Base-by-base conservation (phyloP, 2,797 vertebrate genomes). In the Lacerta bilineata region DNA sequence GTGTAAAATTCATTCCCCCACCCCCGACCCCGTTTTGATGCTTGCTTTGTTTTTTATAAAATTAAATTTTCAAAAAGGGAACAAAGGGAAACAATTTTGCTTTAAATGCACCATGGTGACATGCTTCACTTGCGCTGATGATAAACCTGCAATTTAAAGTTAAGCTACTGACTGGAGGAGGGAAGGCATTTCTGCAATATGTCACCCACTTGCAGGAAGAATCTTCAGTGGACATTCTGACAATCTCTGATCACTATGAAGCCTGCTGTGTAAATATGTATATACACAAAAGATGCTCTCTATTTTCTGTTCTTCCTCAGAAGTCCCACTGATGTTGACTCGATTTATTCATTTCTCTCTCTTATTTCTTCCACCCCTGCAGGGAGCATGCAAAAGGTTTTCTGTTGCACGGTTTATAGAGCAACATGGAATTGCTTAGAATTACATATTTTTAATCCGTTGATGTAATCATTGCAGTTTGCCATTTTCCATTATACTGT, bases 141-240 rank as follows among this genome's bases (percentile, higher is more conserved):
- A 91, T 64, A 91, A 93, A 50, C 3, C 11, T 74, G 64, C 27
- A 91, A 84, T 90, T 89, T 86, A 88, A 91, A 94, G 18, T 55
- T 91, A 88, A 91, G 43, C 8, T 39, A 68, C 25, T 89, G 55
- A 94, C 46, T 85, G 11, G 8, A 85, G 64, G 33, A 86, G 86
- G 33, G 88, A 86, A 89, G 78, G 0, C 11, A 85, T 66, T 72
- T 91, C 92, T 91, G 6, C 17, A 89, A 93, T 69, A 8, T 5
- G 87, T 74, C 25, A 84, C 4, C 74, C 72, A 89, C 0, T 93
- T 29, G 0, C 23, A 23, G 88, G 90, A 85, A 81, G 72, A 80
- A 79, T 61, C 39, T 84, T 94, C 23, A 15, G 50, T 17, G 27
- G n/a, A 88, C 8, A 23, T 81, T 85, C 66, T 87, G 27, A 71